Percentiles rank a stretch among this genome's conserved stretches.
Conservation (phyloP, 2,113 vertebrate species). For the Apeltes quadracus region DNA sequence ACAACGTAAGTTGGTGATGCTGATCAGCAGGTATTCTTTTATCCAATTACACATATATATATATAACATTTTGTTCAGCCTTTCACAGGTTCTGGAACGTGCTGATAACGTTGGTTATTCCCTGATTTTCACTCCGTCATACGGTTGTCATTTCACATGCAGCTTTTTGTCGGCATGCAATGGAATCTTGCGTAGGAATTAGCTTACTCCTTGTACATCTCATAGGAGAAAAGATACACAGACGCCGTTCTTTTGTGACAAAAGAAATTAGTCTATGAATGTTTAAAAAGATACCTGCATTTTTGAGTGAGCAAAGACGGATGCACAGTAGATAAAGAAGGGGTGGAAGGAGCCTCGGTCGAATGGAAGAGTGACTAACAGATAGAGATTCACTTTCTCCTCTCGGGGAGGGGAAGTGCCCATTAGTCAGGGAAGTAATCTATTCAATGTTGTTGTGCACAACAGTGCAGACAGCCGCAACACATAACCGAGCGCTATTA, state of each 20-base stretch:
- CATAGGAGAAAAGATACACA: background rate
- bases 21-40: too few species aligned
- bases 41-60: too few species aligned
- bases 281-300: constrained; percentile 48
- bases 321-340: constrained; percentile 57
- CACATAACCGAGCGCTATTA: constrained; percentile 68
- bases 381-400: constrained; percentile 76
- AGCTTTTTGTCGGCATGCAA: too few species aligned
- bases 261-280: constrained; percentile 40
- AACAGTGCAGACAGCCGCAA: constrained; percentile 64
- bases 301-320: constrained; percentile 41
- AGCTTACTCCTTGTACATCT: background rate
- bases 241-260: background rate
- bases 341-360: constrained; percentile 47
- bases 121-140: too few species aligned
- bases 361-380: constrained; percentile 68
- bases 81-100: too few species aligned
- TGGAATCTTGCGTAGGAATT: too few species aligned
- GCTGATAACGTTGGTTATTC: too few species aligned
- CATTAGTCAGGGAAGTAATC: constrained; percentile 78
- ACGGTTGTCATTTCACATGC: too few species aligned
- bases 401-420: constrained; percentile 70
- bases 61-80: too few species aligned
- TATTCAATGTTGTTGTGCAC: constrained; percentile 76
- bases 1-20: background rate